Conservation (phyloP, 1,140 invertebrate genomes). For the Campodea augens region DNA sequence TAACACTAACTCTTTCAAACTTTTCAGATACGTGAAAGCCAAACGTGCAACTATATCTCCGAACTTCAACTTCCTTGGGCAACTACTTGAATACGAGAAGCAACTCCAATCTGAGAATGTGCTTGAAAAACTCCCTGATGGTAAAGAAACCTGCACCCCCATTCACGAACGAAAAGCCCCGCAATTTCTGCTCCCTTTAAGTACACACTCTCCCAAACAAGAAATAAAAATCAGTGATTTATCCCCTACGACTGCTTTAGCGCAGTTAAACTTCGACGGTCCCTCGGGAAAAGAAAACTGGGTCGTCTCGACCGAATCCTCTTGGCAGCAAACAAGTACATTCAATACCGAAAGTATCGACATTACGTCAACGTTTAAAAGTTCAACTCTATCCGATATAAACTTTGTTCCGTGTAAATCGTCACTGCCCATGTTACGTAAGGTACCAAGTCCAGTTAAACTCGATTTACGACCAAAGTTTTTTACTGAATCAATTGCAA, state of each 20-base stretch:
- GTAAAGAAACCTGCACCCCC: conserved; percentile 11
- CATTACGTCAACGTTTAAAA: too few species aligned
- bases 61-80: conserved; percentile 42
- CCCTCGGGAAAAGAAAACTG: conserved; percentile 16
- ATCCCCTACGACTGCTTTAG: conserved; percentile 25
- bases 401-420: conserved; percentile 2
- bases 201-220: conserved; percentile 15
- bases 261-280: conserved; percentile 24
- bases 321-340: too few species aligned
- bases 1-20: too few species aligned
- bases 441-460: background rate
- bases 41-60: conserved; percentile 29
- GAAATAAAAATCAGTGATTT: conserved; percentile 16
- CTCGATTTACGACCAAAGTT: background rate
- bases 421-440: background rate
- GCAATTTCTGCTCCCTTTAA: conserved; percentile 15
- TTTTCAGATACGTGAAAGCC: conserved; percentile 27
- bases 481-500: too few species aligned
- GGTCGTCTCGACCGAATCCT: conserved; percentile 9
- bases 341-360: too few species aligned
- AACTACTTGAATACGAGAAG: conserved; percentile 35
- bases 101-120: conserved; percentile 17
- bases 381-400: conserved; percentile 5
- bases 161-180: conserved; percentile 13
- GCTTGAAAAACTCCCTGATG: conserved; percentile 11